Evolutionary conservation across 1,140 invertebrate genomes (phyloP).

Genomic region (Periplaneta americana): DNA sequence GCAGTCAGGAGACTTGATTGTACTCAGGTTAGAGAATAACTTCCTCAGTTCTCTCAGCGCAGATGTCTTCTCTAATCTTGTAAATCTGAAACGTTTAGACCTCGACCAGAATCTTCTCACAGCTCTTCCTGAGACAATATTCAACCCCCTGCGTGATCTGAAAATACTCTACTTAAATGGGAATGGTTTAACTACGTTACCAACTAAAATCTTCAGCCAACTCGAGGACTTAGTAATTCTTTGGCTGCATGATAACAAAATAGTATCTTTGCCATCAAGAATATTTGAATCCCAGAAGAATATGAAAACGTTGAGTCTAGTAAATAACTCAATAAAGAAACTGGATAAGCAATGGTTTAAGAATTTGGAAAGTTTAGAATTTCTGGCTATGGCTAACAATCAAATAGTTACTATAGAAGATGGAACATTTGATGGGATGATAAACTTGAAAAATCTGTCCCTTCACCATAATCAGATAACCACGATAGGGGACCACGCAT

Average conservation of each 20-base stretch:
- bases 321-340: background rate
- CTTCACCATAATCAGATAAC: background rate
- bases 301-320: background rate
- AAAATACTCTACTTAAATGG: background rate
- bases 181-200: background rate
- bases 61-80: background rate
- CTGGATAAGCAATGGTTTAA: background rate
- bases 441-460: background rate
- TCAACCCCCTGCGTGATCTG: background rate
- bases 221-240: background rate
- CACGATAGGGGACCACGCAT: background rate
- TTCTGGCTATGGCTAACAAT: background rate
- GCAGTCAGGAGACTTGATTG: background rate
- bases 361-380: background rate
- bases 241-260: background rate
- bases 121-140: background rate
- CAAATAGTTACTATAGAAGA: background rate
- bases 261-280: background rate
- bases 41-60: background rate
- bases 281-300: background rate
- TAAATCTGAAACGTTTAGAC: background rate
- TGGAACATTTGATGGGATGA: background rate
- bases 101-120: background rate
- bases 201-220: background rate
- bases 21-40: background rate